Base-by-base conservation (phyloP, 2,797 vertebrate species). In the Falco biarmicus region DNA sequence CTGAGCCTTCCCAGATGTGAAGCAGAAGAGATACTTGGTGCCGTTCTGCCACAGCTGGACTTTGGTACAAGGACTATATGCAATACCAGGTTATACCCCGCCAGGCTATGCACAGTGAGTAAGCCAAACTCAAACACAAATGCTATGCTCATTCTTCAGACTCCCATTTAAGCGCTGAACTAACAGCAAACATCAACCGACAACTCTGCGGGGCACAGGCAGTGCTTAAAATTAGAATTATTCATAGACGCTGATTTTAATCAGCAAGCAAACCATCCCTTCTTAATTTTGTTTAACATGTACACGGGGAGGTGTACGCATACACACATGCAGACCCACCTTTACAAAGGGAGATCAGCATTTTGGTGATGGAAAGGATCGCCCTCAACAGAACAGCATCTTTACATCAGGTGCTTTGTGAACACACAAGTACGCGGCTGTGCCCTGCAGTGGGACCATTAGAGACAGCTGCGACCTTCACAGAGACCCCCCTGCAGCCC, bases 361-460 rank as follows among this genome's bases (percentile, higher is more conserved):
- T 13, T 7, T 77, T 17, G 5, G 15, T 0, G 4, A 43, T 2
- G 15, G 45, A 39, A 7, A 84, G 6, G 10, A 32, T 8, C 20
- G 1, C 13, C 10, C n/a, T 45, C 19, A 24, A 3, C 22, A 37
- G 15, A 32, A 19, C 26, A 80, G 22, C 54, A 61, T 17, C 59
- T 64, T 66, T 32, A 15, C n/a, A 26, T 8, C 0, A 19, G 9
- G 16, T 5, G 22, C 14, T 21, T n/a, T 2, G 28, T 6, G 14
- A 78, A n/a, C 2, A 0, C 0, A 0, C 17, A 24, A 31, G 31
- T 3, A 3, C 4, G 39, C 16, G 5, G 32, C 56, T 69, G 51
- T 53, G 25, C 31, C 28, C 65, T 1, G 0, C 7, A 3, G 2
- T 15, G 5, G 39, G 13, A 15, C 6, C 47, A 22, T 0, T 70